Percentiles rank a stretch among this genome's conserved stretches.
These are phyloP conservation scores for Ophion costatus DNA, from an alignment of 2,888 invertebrate species.

Conservation along the genomic window DNA sequence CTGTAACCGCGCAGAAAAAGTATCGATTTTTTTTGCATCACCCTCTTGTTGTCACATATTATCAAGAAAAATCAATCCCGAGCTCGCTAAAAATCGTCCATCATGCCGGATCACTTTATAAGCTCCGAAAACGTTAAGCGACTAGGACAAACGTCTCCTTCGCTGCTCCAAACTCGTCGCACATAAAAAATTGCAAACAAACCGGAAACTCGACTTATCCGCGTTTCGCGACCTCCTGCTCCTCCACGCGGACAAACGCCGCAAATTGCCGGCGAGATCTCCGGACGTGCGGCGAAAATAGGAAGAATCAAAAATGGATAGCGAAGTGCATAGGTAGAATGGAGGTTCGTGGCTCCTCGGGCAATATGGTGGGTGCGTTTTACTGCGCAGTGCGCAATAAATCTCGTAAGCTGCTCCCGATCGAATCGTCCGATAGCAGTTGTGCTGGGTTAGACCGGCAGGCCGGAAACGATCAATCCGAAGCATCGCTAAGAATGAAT, in stretches of 20 bases:
- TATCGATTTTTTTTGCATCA: too few species aligned
- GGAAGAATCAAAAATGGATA: background rate
- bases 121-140: too few species aligned
- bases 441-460: constrained; percentile 62
- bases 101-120: too few species aligned
- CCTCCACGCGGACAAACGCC: background rate
- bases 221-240: too few species aligned
- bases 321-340: constrained; percentile 8
- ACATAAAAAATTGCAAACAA: too few species aligned
- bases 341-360: constrained; percentile 16
- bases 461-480: constrained; percentile 70
- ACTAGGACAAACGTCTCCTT: too few species aligned
- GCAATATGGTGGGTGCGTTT: constrained; percentile 60
- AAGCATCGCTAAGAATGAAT: constrained; percentile 68
- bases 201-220: too few species aligned
- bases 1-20: too few species aligned
- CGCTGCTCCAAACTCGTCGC: too few species aligned
- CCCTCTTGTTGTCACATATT: too few species aligned
- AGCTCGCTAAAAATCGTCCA: too few species aligned
- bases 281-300: background rate
- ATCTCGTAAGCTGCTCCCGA: constrained; percentile 64
- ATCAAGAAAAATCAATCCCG: too few species aligned
- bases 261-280: constrained; percentile 18
- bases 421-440: constrained; percentile 67
- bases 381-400: constrained; percentile 60